A percentile compares a stretch with the other conserved stretches of the same genome.
These are phyloP conservation scores for Sterna hirundo DNA, from an alignment of 2,113 vertebrate species.

Conservation along the genomic window DNA sequence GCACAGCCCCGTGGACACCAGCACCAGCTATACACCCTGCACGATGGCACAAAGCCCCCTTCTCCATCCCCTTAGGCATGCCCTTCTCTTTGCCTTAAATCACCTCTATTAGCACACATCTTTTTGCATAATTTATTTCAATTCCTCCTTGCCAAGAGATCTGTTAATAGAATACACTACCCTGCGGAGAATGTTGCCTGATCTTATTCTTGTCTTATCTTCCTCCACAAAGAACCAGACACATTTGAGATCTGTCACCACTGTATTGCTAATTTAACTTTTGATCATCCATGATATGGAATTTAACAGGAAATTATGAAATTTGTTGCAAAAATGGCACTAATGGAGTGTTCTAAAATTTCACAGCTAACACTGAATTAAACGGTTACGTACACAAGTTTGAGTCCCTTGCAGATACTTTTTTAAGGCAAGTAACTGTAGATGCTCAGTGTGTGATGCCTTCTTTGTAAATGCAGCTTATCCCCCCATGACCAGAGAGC, in stretches of 20 bases:
- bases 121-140: neutral
- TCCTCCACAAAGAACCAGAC: neutral
- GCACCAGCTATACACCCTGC: no score
- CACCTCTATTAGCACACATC: neutral
- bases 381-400: fast-evolving
- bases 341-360: neutral
- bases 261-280: neutral
- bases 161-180: neutral
- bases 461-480: neutral
- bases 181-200: neutral
- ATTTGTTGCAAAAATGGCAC: neutral
- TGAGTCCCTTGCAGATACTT: neutral
- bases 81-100: neutral
- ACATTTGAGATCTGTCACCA: neutral
- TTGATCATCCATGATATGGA: neutral
- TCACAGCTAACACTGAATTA: neutral
- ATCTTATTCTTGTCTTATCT: neutral
- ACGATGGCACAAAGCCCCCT: fast-evolving
- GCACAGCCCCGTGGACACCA: fast-evolving
- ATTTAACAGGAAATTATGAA: neutral
- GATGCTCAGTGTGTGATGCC: neutral
- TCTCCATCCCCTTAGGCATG: neutral
- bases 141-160: neutral
- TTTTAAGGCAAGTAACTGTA: neutral
- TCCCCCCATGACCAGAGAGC: neutral